Evolutionary conservation across 2,113 vertebrate species (phyloP), one percentile per base, ranked within the genome.

Genomic region (Tragelaphus buxtoni): DNA sequence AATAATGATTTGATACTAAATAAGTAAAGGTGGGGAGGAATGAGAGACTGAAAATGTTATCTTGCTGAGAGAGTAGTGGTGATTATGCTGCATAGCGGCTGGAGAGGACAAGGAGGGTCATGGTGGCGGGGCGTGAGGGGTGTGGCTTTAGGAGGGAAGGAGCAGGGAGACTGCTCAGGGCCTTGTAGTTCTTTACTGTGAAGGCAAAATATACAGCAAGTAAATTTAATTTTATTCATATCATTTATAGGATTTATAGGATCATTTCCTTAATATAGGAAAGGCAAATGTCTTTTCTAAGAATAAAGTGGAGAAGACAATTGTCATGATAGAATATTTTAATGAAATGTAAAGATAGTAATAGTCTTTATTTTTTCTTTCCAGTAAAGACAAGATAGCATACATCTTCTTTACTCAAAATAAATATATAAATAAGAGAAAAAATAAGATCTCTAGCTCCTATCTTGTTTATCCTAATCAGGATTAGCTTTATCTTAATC

Each of bases 391-490:
- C 47, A 96, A 98, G 97, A 91, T 91, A 97, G 55, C 85, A 76
- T 39, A 91, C 39, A 42, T 92, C 95, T 98, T 98, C 45, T 96
- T 98, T 94, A 98, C 90, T 96, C 76, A 96, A 98, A 98, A 98
- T 97, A 97, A 98, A 98, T 97, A 98, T 98, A 98, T 97, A 98
- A 98, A 98, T 97, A 88, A 97, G 97, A 98, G 69, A 94, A 97
- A 98, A 98, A 98, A 97, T 86, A 98, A 95, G 90, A 97, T 98
- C 98, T 98, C 96, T 98, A 98, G 97, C 98, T 98, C 92, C 98
- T 98, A 98, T 98, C 98, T 98, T 99, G 99, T 99, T 99, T 99
- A 99, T 99, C 98, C 98, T 99, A 99, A 99, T 99, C 99, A 99
- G 98, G 98, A 98, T 98, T 99, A 99, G 98, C 98, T 98, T 99